Conservation (phyloP, 2,797 vertebrate genomes). For the Rhinogobio ventralis region DNA sequence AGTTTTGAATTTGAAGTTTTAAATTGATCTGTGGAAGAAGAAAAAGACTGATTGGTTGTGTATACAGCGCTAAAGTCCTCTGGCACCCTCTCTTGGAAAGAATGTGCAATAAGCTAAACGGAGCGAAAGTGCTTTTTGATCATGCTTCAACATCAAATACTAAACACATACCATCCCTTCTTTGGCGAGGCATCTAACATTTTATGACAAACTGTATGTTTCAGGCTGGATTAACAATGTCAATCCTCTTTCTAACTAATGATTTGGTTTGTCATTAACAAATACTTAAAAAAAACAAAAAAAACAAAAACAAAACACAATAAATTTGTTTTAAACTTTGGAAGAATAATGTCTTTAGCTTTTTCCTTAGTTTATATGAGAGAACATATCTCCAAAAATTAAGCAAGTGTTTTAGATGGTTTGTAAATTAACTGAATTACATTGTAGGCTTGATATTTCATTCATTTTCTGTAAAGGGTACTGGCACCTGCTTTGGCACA, state of each 20-base stretch:
- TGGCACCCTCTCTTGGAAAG: conserved; percentile 73
- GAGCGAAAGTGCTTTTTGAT: conserved; percentile 38
- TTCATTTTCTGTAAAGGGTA: conserved; percentile 33
- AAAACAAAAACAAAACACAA: neutral
- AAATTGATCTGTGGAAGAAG: neutral
- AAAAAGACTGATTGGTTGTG: conserved; percentile 17
- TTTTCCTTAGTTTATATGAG: neutral
- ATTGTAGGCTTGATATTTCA: neutral
- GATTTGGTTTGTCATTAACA: conserved; percentile 13
- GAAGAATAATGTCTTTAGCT: neutral
- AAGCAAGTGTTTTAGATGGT: neutral
- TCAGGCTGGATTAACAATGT: neutral
- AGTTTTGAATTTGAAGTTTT: conserved; percentile 53
- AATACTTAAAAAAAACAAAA: neutral
- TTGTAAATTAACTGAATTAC: neutral
- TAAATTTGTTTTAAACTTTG: neutral
- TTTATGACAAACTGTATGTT: neutral
- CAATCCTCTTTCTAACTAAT: neutral
- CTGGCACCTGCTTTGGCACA: conserved; percentile 57
- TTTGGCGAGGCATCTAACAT: conserved; percentile 30
- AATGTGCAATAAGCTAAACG: conserved; percentile 37
- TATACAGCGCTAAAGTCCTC: conserved; percentile 61
- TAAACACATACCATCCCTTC: conserved; percentile 36
- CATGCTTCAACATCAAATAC: conserved; percentile 25
- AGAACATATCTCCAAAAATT: neutral